A percentile compares a stretch with the other conserved stretches of the same genome.
Evolutionary conservation across 2,113 vertebrate genomes (phyloP).

Genomic region (Chloroceryle aenea): DNA sequence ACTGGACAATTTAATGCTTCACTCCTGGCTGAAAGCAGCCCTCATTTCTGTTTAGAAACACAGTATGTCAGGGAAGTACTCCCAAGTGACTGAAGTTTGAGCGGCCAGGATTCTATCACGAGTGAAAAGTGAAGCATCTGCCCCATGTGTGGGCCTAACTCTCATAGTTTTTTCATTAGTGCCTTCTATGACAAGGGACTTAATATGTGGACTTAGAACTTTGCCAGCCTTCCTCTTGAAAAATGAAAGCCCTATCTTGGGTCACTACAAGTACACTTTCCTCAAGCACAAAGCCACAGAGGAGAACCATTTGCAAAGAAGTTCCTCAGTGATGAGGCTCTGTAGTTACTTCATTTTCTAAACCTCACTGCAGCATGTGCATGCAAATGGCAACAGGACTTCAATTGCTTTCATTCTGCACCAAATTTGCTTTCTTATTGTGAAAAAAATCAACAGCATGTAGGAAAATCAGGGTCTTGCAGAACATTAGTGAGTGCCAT

Average conservation of each 20-base stretch:
- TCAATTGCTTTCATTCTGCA: background rate
- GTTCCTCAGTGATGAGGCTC: background rate
- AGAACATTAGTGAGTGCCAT: background rate
- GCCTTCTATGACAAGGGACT: background rate
- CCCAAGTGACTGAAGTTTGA: background rate
- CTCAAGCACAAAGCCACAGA: background rate
- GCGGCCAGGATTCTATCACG: slow-evolving; percentile 10
- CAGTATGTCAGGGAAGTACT: background rate
- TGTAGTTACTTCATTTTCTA: background rate
- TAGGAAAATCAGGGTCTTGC: background rate
- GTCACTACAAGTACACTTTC: background rate
- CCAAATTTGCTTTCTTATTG: background rate
- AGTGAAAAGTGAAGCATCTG: slow-evolving; percentile 33
- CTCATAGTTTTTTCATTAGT: background rate
- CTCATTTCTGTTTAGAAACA: slow-evolving; percentile 40
- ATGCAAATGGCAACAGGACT: background rate
- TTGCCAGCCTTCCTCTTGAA: background rate
- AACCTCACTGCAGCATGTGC: background rate
- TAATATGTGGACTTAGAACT: background rate
- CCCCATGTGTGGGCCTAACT: background rate
- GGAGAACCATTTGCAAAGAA: background rate
- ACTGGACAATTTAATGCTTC: background rate
- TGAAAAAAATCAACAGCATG: background rate
- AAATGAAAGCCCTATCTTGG: background rate
- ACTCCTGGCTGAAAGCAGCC: background rate